Evolutionary conservation across 2,113 vertebrate species (phyloP).

Genomic region (Heterochromis multidens): DNA sequence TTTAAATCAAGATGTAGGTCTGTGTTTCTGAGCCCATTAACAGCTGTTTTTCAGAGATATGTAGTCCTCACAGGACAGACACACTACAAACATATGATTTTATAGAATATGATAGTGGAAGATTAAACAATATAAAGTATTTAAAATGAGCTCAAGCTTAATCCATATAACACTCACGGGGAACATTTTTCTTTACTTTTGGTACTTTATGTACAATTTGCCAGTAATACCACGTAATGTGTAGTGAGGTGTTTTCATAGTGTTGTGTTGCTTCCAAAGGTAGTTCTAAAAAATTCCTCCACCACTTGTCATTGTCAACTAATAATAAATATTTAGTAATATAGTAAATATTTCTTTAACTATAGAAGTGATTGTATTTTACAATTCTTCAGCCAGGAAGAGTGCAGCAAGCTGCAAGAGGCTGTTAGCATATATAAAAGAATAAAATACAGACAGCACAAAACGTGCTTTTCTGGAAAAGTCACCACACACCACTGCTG

Average conservation of each 20-base stretch:
- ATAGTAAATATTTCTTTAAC: background rate
- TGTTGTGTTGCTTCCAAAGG: background rate
- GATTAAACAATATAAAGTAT: background rate
- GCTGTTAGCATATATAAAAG: background rate
- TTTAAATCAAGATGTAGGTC: background rate
- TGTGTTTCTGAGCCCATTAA: background rate
- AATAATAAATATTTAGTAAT: background rate
- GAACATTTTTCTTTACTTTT: background rate
- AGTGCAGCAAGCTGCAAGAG: background rate
- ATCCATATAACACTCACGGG: background rate
- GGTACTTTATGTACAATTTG: background rate
- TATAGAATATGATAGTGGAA: background rate
- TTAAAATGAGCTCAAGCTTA: background rate
- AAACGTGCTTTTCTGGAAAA: background rate
- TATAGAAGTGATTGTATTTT: background rate
- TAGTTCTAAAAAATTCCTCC: too few species aligned
- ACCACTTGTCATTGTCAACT: background rate
- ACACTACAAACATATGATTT: background rate
- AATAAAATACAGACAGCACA: background rate
- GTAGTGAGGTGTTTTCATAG: background rate
- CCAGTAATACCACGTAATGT: background rate
- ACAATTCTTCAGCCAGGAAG: background rate
- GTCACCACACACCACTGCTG: background rate
- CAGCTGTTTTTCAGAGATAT: background rate
- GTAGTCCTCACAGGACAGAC: too few species aligned